Conservation (phyloP, 2,797 vertebrate genomes). For the Cottoperca gobio region DNA sequence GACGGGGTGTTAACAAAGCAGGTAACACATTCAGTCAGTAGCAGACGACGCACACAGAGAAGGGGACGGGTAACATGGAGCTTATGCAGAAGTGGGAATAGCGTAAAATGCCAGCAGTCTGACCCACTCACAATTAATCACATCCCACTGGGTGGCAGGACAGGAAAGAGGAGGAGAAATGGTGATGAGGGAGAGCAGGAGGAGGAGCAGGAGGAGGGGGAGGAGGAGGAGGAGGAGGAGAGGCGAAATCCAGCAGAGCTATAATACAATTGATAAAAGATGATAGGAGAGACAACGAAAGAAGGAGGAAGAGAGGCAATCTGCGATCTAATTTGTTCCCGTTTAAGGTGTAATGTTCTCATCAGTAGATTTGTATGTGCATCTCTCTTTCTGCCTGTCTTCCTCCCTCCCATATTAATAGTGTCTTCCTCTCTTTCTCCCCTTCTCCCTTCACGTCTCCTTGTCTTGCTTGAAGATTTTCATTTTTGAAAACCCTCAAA, state of each 20-base stretch:
- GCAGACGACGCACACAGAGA: background rate
- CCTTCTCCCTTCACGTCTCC: background rate
- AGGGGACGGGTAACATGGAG: background rate
- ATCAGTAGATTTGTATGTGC: constrained; percentile 64
- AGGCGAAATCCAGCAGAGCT: constrained; percentile 47
- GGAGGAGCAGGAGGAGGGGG: constrained; percentile 2
- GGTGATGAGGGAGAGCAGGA: constrained; percentile 33
- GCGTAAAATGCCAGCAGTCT: constrained; percentile 62
- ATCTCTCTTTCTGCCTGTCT: constrained; percentile 23
- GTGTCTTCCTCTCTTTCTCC: background rate
- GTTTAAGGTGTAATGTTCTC: constrained; percentile 76
- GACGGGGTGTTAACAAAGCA: background rate
- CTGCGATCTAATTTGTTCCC: constrained; percentile 75
- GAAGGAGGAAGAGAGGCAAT: constrained; percentile 47
- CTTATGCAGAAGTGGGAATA: constrained; percentile 52
- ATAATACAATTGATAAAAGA: constrained; percentile 52
- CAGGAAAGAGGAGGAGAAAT: constrained; percentile 49
- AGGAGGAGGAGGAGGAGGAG: constrained; percentile 23
- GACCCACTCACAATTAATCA: constrained; percentile 80
- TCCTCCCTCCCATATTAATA: background rate
- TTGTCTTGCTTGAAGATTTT: constrained; percentile 16
- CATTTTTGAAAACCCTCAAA: constrained; percentile 19
- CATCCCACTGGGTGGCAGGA: constrained; percentile 70
- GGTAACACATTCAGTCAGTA: background rate
- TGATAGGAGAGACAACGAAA: constrained; percentile 30